These are phyloP conservation scores for Dendrocopos noguchii DNA, from an alignment of 2,113 vertebrate species.

Conservation along the genomic window DNA sequence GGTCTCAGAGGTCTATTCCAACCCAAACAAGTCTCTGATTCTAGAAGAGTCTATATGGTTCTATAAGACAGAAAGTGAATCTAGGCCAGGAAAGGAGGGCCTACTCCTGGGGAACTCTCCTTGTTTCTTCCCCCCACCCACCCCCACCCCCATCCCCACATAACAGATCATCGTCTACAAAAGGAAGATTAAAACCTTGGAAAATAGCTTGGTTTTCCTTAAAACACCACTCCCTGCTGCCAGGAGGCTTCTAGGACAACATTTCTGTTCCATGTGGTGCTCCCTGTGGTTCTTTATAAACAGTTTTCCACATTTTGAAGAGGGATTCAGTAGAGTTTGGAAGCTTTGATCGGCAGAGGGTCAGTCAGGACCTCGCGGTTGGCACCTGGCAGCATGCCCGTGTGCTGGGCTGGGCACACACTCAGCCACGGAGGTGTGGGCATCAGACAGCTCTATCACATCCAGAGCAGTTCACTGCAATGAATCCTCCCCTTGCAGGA, in stretches of 20 bases:
- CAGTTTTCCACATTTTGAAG: not conserved
- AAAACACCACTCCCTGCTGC: conserved; percentile 51
- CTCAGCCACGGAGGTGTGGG: too few relatives aligned
- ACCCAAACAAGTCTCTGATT: too few relatives aligned
- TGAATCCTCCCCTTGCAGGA: not conserved
- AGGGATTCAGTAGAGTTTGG: not conserved
- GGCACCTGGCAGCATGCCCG: not conserved
- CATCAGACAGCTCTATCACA: not conserved
- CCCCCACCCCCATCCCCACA: not conserved
- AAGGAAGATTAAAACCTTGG: conserved; percentile 63
- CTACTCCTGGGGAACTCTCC: not conserved
- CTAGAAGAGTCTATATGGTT: not conserved
- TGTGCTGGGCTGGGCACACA: too few relatives aligned
- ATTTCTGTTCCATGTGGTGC: not conserved
- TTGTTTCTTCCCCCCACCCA: not conserved
- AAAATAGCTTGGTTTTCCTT: conserved; percentile 53
- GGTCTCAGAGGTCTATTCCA: too few relatives aligned
- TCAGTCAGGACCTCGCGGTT: not conserved
- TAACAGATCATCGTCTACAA: conserved; percentile 61
- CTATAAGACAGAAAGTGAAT: not conserved
- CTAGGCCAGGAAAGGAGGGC: conserved; percentile 23
- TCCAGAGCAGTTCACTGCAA: not conserved
- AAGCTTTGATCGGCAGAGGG: not conserved
- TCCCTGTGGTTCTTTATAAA: conserved; percentile 27
- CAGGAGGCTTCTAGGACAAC: conserved; percentile 51